Evolutionary conservation across 2,888 invertebrate species (phyloP), one percentile per base, ranked within the genome.

Genomic region (Noctua janthe): DNA sequence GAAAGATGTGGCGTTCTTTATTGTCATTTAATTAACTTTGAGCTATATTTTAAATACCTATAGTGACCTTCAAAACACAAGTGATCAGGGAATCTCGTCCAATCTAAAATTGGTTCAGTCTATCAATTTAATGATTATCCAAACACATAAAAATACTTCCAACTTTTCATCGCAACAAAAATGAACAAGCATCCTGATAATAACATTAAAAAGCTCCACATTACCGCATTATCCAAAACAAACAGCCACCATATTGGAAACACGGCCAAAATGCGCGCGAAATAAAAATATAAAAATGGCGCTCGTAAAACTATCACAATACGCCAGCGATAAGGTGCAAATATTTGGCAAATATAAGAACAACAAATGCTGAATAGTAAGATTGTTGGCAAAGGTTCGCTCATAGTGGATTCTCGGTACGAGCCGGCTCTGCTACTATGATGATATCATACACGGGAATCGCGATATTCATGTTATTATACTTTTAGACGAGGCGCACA

Each of bases 261-360:
- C 87, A 82, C 83, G 88, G 90, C 89, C 87, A 90, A 91, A 87
- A 91, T 91, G 91, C 89, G 92, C 93, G 93, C 91, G 92, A 93
- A 93, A 92, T 89, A 91, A 91, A 91, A 89, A 87, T 85, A 93
- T 93, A 93, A 94, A 94, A 93, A 93, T 93, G 92, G 91, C 87
- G 83, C 90, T 92, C 94, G 91, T 94, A 94, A 94, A 94, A 94
- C 93, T 94, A 94, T 95, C 94, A 94, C 92, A 94, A 92, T 91
- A 91, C 85, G 87, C 87, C 81, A 80, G 91, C 92, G 94, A 94
- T 94, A 94, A 95, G 94, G 95, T 94, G 95, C 92, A 94, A 94
- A 95, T 94, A 94, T 95, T 95, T 96, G 95, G 95, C 95, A 93
- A 94, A 95, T 94, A 95, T 94, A 94, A 93, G 94, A 94, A 94